These are phyloP conservation scores for Ditula angustiorana DNA, from an alignment of 2,888 invertebrate species.

Conservation along the genomic window DNA sequence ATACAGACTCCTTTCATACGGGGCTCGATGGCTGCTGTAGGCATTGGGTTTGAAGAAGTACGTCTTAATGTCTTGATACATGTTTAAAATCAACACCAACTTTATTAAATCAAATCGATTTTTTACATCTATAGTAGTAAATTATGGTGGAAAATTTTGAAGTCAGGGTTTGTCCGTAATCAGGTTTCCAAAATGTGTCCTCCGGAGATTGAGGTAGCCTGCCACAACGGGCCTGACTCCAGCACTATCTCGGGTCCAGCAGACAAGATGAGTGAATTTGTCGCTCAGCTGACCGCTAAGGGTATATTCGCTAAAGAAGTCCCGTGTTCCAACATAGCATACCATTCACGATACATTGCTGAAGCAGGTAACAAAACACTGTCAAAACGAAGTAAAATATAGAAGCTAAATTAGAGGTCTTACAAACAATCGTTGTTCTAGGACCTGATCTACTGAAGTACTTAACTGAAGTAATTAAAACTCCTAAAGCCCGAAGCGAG, in stretches of 20 bases:
- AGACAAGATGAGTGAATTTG: conserved; percentile 81
- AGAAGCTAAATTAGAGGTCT: neutral
- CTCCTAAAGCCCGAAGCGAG: conserved; percentile 87
- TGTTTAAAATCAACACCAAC: too few relatives aligned
- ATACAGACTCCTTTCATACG: conserved; percentile 85
- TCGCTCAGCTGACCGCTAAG: conserved; percentile 60
- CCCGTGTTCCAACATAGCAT: conserved; percentile 91
- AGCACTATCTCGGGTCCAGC: conserved; percentile 90
- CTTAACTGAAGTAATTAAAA: conserved; percentile 86
- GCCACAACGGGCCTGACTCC: conserved; percentile 90
- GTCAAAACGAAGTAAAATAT: neutral
- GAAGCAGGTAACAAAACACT: conserved; percentile 65
- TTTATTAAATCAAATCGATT: too few relatives aligned
- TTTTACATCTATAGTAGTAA: too few relatives aligned
- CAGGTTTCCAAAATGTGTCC: conserved; percentile 63
- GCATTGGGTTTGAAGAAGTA: conserved; percentile 83
- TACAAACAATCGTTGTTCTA: conserved; percentile 37
- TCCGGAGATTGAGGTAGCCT: conserved; percentile 87
- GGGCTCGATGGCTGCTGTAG: conserved; percentile 95
- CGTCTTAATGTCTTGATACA: too few relatives aligned
- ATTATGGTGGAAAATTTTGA: too few relatives aligned
- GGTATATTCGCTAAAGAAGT: conserved; percentile 46
- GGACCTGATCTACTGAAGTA: conserved; percentile 81
- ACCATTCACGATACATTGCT: conserved; percentile 91
- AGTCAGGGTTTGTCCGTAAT: too few relatives aligned